Evolutionary conservation across 2,888 invertebrate species (phyloP).

Genomic region (Chymomyza procnemis): DNA sequence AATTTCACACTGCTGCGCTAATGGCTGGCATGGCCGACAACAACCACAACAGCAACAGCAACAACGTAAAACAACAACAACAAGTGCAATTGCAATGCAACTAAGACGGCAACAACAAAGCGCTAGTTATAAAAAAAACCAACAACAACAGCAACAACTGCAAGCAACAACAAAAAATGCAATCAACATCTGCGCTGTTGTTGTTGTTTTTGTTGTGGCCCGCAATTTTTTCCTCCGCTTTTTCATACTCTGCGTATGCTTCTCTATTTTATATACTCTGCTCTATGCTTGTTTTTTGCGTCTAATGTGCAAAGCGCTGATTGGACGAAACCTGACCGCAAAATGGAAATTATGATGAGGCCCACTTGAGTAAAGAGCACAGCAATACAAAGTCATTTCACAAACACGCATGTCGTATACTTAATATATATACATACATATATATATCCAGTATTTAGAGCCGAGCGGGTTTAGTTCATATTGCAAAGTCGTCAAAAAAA

Average conservation of each 20-base stretch:
- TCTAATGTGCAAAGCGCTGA: constrained; percentile 74
- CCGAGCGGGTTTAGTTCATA: neutral
- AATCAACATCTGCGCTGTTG: constrained; percentile 61
- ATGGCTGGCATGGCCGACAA: constrained; percentile 57
- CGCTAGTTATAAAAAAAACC: neutral
- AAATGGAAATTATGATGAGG: constrained; percentile 73
- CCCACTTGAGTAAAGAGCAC: constrained; percentile 70
- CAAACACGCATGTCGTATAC: too few relatives aligned
- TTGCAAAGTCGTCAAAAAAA: constrained; percentile 34
- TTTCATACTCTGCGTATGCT: constrained; percentile 22
- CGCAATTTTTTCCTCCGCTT: constrained; percentile 15
- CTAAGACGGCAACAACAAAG: constrained; percentile 63
- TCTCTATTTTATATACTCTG: constrained; percentile 17
- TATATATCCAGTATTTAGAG: neutral
- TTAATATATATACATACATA: too few relatives aligned
- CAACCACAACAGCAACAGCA: constrained; percentile 30
- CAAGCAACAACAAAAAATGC: constrained; percentile 41
- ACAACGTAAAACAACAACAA: constrained; percentile 23
- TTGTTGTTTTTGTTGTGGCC: constrained; percentile 29
- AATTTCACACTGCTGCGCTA: constrained; percentile 73
- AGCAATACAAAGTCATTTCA: constrained; percentile 24
- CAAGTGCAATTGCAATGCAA: constrained; percentile 14
- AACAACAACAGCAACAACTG: too few relatives aligned
- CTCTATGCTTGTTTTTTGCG: constrained; percentile 37
- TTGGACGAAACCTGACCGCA: constrained; percentile 73